Evolutionary conservation across 2,113 vertebrate genomes (phyloP).

Genomic region (Trogon surrucura): DNA sequence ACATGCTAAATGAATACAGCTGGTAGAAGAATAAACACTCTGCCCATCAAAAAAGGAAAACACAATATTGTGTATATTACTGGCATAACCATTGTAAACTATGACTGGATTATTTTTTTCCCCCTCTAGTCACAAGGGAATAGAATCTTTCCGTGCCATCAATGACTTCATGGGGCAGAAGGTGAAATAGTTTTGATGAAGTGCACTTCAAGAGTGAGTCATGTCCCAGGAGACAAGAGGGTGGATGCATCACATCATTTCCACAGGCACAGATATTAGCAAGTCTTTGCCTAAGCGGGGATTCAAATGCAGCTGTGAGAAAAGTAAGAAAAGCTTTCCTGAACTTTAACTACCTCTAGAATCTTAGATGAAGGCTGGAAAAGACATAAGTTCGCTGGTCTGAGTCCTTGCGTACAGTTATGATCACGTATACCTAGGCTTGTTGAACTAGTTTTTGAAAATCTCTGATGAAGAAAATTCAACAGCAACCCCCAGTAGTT

Average conservation of each 20-base stretch:
- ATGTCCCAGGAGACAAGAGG: slow-evolving; percentile 34
- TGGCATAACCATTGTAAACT: slow-evolving; percentile 49
- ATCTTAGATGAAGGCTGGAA: neutral
- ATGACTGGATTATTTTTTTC: neutral
- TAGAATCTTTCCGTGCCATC: slow-evolving; percentile 47
- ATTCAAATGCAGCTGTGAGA: neutral
- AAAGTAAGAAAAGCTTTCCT: neutral
- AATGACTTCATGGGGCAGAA: slow-evolving; percentile 62
- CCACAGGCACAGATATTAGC: neutral
- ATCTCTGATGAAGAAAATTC: neutral
- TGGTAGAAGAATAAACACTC: slow-evolving; percentile 55
- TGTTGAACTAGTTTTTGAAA: neutral
- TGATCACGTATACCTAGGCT: neutral
- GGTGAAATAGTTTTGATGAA: slow-evolving; percentile 54
- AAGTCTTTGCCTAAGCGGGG: neutral
- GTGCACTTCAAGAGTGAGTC: slow-evolving; percentile 29
- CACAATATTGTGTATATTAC: neutral
- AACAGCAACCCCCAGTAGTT: neutral
- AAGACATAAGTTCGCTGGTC: neutral
- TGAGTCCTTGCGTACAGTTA: neutral
- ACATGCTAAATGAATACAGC: slow-evolving; percentile 54
- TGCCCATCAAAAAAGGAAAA: slow-evolving; percentile 40
- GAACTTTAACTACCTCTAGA: neutral
- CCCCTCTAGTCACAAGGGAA: slow-evolving; percentile 20
- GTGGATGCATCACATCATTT: slow-evolving; percentile 28